A percentile compares a stretch with the other conserved stretches of the same genome.
Conservation (phyloP, 1,140 invertebrate species). For the Oryzaephilus surinamensis region DNA sequence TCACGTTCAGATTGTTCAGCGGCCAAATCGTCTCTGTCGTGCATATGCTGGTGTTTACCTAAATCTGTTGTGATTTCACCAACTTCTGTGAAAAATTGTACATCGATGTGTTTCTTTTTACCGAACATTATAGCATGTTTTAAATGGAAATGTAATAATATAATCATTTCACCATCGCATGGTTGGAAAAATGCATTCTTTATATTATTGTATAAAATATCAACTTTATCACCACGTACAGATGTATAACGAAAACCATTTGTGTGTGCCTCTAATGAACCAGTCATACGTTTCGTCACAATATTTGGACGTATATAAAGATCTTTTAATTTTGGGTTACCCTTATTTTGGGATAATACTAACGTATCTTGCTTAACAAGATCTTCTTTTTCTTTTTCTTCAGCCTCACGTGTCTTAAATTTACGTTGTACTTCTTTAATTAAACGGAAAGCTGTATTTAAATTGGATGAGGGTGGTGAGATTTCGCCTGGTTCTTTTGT, state of each 20-base stretch:
- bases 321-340: slow-evolving; percentile 97
- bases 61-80: slow-evolving; percentile 99
- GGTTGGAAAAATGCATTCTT: slow-evolving; percentile 99
- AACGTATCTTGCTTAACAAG: slow-evolving; percentile 98
- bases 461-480: slow-evolving; percentile 86
- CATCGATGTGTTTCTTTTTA: slow-evolving; percentile 98
- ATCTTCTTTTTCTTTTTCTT: slow-evolving; percentile 97
- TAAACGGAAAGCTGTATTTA: slow-evolving; percentile 91
- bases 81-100: slow-evolving; percentile 99
- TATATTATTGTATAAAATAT: slow-evolving; percentile 99
- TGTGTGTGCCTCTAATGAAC: slow-evolving; percentile 86
- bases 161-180: slow-evolving; percentile 99
- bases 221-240: slow-evolving; percentile 96
- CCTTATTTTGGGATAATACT: slow-evolving; percentile 90
- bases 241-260: slow-evolving; percentile 99
- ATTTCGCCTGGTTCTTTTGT: slow-evolving; percentile 96
- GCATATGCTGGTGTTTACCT: slow-evolving; percentile 99
- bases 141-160: slow-evolving; percentile 95
- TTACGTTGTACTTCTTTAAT: slow-evolving; percentile 99
- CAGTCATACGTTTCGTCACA: slow-evolving; percentile 94
- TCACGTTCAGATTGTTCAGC: slow-evolving; percentile 98
- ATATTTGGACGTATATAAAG: slow-evolving; percentile 98
- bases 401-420: slow-evolving; percentile 95
- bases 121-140: slow-evolving; percentile 99
- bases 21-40: slow-evolving; percentile 96